Conservation (phyloP, 1,140 invertebrate species). For the Cylas formicarius region DNA sequence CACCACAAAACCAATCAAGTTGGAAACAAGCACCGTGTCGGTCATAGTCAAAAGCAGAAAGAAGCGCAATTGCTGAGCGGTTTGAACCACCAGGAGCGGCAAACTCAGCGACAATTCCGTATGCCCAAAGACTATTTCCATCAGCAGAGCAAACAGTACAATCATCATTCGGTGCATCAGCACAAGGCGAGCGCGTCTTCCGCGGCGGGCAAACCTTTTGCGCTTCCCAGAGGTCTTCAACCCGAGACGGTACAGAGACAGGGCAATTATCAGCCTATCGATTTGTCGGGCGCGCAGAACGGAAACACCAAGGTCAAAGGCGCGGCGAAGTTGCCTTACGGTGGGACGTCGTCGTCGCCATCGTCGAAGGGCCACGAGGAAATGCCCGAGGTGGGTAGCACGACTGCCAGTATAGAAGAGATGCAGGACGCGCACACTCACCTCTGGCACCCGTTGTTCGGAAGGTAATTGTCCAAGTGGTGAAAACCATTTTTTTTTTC, state of each 20-base stretch:
- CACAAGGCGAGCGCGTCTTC: slow-evolving; percentile 21
- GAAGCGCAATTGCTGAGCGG: slow-evolving; percentile 3
- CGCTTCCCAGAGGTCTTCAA: background rate
- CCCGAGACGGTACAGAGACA: slow-evolving; percentile 4
- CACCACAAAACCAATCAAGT: slow-evolving; percentile 18
- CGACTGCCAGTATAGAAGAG: slow-evolving; percentile 43
- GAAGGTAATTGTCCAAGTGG: slow-evolving; percentile 62
- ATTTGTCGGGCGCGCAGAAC: slow-evolving; percentile 30
- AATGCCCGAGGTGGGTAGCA: slow-evolving; percentile 51
- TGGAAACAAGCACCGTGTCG: slow-evolving; percentile 9
- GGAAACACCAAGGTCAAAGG: slow-evolving; percentile 42
- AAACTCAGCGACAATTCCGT: slow-evolving; percentile 8
- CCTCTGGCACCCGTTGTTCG: slow-evolving; percentile 63
- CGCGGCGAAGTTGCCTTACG: slow-evolving; percentile 25
- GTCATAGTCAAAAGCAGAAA: slow-evolving; percentile 17
- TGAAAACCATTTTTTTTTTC: too few relatives aligned
- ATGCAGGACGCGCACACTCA: slow-evolving; percentile 49
- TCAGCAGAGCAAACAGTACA: slow-evolving; percentile 15
- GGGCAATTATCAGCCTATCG: slow-evolving; percentile 24
- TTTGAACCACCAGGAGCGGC: slow-evolving; percentile 19
- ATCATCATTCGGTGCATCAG: slow-evolving; percentile 9
- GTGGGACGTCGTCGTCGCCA: slow-evolving; percentile 20
- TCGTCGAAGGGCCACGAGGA: slow-evolving; percentile 36
- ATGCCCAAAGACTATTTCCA: too few relatives aligned
- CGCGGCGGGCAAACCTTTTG: slow-evolving; percentile 16